Evolutionary conservation across 2,113 vertebrate genomes (phyloP), one percentile per base, ranked within the genome.

Genomic region (Melanostigma gelatinosum): DNA sequence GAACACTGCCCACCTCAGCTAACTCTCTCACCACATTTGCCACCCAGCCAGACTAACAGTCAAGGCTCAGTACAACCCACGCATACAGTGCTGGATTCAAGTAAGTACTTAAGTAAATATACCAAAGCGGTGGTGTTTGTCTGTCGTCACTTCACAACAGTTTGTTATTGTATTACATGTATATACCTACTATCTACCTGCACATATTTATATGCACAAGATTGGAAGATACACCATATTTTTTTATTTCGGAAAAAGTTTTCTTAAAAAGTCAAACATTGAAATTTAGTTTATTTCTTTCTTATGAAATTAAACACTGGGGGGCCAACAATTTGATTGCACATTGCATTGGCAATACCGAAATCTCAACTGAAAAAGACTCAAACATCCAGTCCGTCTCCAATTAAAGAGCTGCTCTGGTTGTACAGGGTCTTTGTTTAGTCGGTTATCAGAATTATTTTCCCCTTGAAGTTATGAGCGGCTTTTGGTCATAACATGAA

Each of bases 1-100:
- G 68, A 69, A 11, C 63, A 29, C 73, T 85, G 27, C 27, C 44
- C 66, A 71, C 77, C 73, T 60, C 73, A 4, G 0, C 32, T 32
- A 12, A 61, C 42, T 61, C 44, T 52, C 63, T 40, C 4, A 34
- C 20, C 46, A 74, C 63, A 68, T 58, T 69, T 73, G 13, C 62
- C 36, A 32, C 70, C 9, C 22, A 29, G 34, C 22, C 50, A 42
- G 42, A 32, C 24, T 6, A 27, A 40, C 27, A 75, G 44, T 29
- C 40, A 48, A 48, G 32, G 16, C 52, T 38, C 8, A 9, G 34
- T 3, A 70, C 48, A 60, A 20, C 29, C 50, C 50, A 40, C 13
- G 0, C 38, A 64, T 7, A 24, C 52, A 40, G 32, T 24, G n/a
- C 18, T 58, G 22, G 48, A 38, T 11, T 62, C 36, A 44, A 36